phyloP scores from a whole-genome alignment of 1,140 invertebrate species.

The Leptoteleia sp. region DNA sequence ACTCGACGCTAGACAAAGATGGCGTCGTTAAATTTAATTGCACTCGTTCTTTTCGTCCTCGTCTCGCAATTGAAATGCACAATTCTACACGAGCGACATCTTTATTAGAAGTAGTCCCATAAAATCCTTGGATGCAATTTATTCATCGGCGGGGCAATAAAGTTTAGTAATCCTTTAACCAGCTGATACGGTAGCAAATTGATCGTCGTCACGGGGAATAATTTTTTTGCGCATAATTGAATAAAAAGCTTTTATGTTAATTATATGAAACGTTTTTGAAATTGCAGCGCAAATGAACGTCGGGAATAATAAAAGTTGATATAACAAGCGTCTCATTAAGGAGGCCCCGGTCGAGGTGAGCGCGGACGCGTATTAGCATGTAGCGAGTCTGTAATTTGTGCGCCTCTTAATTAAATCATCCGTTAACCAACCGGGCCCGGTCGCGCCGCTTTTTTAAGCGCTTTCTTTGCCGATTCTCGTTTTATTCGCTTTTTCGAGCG shows the following conservation, averaged over 20 bases:
- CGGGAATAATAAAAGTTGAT: conserved; percentile 60
- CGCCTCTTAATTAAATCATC: conserved; percentile 82
- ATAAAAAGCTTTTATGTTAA: conserved; percentile 59
- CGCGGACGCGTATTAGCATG: conserved; percentile 79
- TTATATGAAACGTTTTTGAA: conserved; percentile 63
- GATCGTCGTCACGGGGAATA: conserved; percentile 45
- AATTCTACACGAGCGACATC: conserved; percentile 24
- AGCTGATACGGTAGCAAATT: conserved; percentile 61
- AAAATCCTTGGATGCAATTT: conserved; percentile 31
- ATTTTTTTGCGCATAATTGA: conserved; percentile 52
- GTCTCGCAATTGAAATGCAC: conserved; percentile 4
- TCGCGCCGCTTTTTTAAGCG: conserved; percentile 60
- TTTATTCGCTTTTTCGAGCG: conserved; percentile 48
- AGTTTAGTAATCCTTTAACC: conserved; percentile 52
- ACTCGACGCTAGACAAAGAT: conserved; percentile 16
- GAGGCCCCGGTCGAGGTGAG: conserved; percentile 74
- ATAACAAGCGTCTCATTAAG: conserved; percentile 79
- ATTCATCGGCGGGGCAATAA: conserved; percentile 42
- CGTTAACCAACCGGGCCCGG: conserved; percentile 76
- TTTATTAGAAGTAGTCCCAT: conserved; percentile 43
- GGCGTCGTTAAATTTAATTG: conserved; percentile 17
- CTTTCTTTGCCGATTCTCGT: conserved; percentile 63
- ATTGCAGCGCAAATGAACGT: conserved; percentile 59
- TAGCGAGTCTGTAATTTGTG: conserved; percentile 81
- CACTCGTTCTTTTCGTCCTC: background rate